Evolutionary conservation across 2,113 vertebrate genomes (phyloP).

Genomic region (Columba janthina): DNA sequence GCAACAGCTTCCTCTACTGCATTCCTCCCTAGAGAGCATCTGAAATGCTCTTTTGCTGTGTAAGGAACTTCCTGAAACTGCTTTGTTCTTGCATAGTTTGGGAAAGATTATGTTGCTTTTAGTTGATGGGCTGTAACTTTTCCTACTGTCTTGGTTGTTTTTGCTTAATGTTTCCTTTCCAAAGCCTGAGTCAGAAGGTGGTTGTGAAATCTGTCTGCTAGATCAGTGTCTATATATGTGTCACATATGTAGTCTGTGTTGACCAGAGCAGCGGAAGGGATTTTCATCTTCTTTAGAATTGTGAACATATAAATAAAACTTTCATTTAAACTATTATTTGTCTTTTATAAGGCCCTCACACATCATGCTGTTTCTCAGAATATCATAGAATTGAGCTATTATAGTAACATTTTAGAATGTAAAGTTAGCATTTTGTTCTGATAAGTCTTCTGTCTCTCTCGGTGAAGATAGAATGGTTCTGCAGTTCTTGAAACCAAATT

Average conservation of each 20-base stretch:
- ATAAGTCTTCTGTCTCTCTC: background rate
- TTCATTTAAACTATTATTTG: background rate
- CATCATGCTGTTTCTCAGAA: background rate
- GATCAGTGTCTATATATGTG: background rate
- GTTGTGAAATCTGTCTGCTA: constrained; percentile 55
- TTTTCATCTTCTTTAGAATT: background rate
- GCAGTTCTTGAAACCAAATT: background rate
- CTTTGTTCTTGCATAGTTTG: constrained; percentile 54
- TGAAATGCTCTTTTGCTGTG: background rate
- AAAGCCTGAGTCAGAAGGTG: constrained; percentile 18
- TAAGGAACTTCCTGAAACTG: background rate
- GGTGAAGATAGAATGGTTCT: background rate
- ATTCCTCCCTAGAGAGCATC: background rate
- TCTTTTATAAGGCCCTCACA: background rate
- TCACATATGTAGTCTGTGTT: background rate
- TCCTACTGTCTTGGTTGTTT: constrained; percentile 38
- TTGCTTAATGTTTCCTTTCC: constrained; percentile 57
- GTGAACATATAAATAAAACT: background rate
- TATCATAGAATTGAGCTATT: background rate
- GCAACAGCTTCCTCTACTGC: background rate
- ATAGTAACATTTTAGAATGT: background rate
- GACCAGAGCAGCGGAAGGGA: background rate
- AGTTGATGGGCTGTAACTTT: constrained; percentile 30
- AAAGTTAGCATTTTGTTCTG: background rate
- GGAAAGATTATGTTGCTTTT: constrained; percentile 19